Evolutionary conservation across 2,888 invertebrate species (phyloP).

Genomic region (Volucella inanis): DNA sequence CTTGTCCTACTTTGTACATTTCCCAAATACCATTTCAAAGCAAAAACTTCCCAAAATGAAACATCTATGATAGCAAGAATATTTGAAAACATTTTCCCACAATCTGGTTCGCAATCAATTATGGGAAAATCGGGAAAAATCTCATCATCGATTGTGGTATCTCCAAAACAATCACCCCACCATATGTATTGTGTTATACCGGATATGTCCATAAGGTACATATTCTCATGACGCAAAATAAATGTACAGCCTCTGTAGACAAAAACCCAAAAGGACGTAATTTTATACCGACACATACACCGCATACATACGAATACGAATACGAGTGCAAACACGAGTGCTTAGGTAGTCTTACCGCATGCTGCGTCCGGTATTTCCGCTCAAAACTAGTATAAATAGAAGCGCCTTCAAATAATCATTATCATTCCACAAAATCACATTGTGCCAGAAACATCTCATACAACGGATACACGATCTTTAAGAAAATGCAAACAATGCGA

Average conservation of each 20-base stretch:
- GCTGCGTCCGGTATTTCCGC: conserved; percentile 43
- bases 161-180: conserved; percentile 51
- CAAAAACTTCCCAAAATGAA: conserved; percentile 14
- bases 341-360: conserved; percentile 49
- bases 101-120: conserved; percentile 48
- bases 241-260: conserved; percentile 37
- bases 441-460: conserved; percentile 23
- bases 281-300: conserved; percentile 6
- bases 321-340: no score
- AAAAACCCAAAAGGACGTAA: conserved; percentile 58
- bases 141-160: conserved; percentile 70
- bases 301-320: no score
- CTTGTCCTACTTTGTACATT: no score
- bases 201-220: conserved; percentile 53
- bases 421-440: conserved; percentile 47
- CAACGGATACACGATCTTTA: conserved; percentile 1
- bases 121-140: conserved; percentile 47
- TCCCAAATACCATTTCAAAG: background rate
- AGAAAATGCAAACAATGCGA: conserved; percentile 32
- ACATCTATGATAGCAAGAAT: background rate
- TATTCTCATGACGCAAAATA: conserved; percentile 35
- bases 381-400: conserved; percentile 35
- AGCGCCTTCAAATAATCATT: background rate
- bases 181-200: conserved; percentile 61
- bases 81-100: conserved; percentile 21